Conservation (phyloP, 1,140 invertebrate genomes). For the Helicoverpa armigera region DNA sequence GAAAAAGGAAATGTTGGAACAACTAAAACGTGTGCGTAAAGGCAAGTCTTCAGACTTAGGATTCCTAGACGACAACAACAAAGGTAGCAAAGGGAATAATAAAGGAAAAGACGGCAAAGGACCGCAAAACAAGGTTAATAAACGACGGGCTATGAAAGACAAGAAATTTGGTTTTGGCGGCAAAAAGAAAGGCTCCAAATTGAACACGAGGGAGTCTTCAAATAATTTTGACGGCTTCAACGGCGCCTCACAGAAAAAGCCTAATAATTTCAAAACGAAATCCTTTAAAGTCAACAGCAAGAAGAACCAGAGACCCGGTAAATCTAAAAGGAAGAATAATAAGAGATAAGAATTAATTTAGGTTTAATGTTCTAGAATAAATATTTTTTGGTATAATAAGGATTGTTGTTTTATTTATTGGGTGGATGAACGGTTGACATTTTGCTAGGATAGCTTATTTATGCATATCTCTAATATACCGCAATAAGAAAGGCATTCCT, state of each 20-base stretch:
- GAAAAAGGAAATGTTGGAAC: slow-evolving; percentile 93
- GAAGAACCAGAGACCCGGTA: slow-evolving; percentile 87
- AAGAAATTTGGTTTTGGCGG: slow-evolving; percentile 98
- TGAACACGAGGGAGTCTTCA: slow-evolving; percentile 94
- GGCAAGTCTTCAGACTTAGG: slow-evolving; percentile 93
- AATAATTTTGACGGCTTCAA: slow-evolving; percentile 89
- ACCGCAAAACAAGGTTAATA: slow-evolving; percentile 83
- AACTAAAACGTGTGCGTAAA: slow-evolving; percentile 95
- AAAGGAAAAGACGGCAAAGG: slow-evolving; percentile 79
- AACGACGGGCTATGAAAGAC: slow-evolving; percentile 91
- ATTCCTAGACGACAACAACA: slow-evolving; percentile 93
- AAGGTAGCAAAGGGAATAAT: slow-evolving; percentile 64
- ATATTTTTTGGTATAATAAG: slow-evolving; percentile 19
- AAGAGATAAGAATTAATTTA: slow-evolving; percentile 79
- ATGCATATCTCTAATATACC: too few relatives aligned
- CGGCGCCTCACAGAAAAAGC: slow-evolving; percentile 82
- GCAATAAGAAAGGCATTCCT: too few relatives aligned
- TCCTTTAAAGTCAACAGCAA: slow-evolving; percentile 74
- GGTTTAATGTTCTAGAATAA: slow-evolving; percentile 43
- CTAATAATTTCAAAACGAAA: slow-evolving; percentile 76
- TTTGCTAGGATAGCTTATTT: too few relatives aligned
- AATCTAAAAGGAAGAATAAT: slow-evolving; percentile 88
- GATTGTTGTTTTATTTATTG: slow-evolving; percentile 2
- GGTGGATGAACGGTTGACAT: too few relatives aligned
- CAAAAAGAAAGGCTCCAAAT: slow-evolving; percentile 96